Base-by-base conservation (phyloP, 1,140 invertebrate species). In the Sinonovacula constricta region DNA sequence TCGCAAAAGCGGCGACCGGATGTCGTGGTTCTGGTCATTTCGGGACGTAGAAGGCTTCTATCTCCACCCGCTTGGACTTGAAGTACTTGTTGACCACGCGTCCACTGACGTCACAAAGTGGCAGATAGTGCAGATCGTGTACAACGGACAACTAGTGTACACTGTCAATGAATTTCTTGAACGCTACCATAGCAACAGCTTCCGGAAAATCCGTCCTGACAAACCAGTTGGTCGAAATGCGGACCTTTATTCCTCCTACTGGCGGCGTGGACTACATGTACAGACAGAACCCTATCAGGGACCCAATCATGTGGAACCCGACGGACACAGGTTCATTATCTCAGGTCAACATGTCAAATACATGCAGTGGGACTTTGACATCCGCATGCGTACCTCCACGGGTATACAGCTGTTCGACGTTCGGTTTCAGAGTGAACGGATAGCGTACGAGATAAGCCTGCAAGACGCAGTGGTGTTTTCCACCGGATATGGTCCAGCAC, bases 371-470 rank as follows among this genome's bases (percentile, higher is more conserved):
- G 82, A 82, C 63, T 87, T 90, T 60, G 84, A 89, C 56, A 82
- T 86, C 31, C 75, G 81, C 4, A 86, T 86, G 72, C 51, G 83
- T 24, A 75, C 83, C 2, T 81, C 83, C 10, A 83, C 83, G 14
- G 88, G 88, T 3, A 30, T 90, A 22, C 85, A 86, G 33, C 68
- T 90, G 14, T 82, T 85, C 54, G 87, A 90, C 53, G 81, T 89
- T 1, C 75, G 85, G n/a, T 89, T 89, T 63, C 82, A 87, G 62
- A 83, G 81, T 56, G 84, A 87, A 57, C 79, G 85, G 26, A 83
- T 90, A 12, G 85, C 83, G 0, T 90, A 90, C 54, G 89, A 90
- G 79, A 76, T 90, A 3, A 86, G 87, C 22, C 69, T 89, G 12
- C 88, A 90, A 70, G 88, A 90, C n/a, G 78, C 83, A 12, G 81